Percentiles rank a stretch among this genome's conserved stretches.
Evolutionary conservation across 2,113 vertebrate species (phyloP).

Genomic region (Coreoperca whiteheadi): DNA sequence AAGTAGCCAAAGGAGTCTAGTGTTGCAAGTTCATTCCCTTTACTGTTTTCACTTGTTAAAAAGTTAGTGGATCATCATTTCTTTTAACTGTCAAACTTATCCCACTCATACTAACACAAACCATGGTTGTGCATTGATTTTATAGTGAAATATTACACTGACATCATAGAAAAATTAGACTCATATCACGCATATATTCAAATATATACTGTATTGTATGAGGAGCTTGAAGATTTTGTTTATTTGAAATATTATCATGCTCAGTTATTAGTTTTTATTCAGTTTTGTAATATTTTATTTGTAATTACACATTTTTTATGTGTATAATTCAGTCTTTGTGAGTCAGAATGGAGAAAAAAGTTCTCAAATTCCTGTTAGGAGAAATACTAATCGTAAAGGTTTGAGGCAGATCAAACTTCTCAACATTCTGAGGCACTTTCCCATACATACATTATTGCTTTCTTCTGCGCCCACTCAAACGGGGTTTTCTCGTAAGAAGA

Average conservation of each 20-base stretch:
- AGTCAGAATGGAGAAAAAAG: background rate
- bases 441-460: background rate
- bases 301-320: background rate
- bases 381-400: background rate
- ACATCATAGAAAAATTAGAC: background rate
- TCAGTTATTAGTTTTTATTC: background rate
- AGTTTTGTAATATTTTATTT: background rate
- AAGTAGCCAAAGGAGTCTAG: constrained; percentile 18
- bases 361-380: background rate
- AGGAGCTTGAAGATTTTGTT: background rate
- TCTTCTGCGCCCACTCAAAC: constrained; percentile 13
- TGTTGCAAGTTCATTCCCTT: constrained; percentile 10
- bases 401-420: background rate
- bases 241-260: background rate
- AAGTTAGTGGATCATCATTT: background rate
- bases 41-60: constrained; percentile 23
- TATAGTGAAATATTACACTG: background rate
- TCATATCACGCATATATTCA: background rate
- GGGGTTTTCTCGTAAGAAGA: constrained; percentile 30
- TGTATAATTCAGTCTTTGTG: background rate
- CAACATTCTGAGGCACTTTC: background rate
- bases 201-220: background rate
- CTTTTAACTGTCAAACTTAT: background rate
- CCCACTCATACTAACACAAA: background rate
- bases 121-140: background rate